Conservation (phyloP, 2,888 invertebrate genomes). For the Zele albiditarsus region DNA sequence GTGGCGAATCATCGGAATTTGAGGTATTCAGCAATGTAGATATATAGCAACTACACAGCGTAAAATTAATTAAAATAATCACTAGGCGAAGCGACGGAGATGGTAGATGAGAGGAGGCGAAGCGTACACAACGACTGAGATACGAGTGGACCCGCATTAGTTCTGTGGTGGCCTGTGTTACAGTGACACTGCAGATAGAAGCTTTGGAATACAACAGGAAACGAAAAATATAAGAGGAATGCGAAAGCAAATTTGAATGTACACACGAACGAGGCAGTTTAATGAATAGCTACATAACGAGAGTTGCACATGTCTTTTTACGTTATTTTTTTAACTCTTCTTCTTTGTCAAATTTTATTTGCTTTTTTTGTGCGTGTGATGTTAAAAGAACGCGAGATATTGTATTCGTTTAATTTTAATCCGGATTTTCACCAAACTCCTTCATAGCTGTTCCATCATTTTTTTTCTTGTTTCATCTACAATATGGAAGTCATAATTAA, state of each 20-base stretch:
- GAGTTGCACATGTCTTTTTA: conserved; percentile 31
- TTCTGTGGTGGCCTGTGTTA: conserved; percentile 39
- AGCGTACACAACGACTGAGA: conserved; percentile 2
- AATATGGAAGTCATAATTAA: no score
- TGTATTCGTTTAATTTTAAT: not conserved
- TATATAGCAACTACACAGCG: conserved; percentile 27
- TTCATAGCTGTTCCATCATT: no score
- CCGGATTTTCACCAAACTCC: no score
- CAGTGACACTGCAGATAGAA: conserved; percentile 20
- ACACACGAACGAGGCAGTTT: conserved; percentile 43
- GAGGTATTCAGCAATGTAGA: conserved; percentile 27
- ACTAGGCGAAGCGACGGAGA: conserved; percentile 42
- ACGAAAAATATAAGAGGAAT: conserved; percentile 40
- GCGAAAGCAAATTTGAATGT: conserved; percentile 46
- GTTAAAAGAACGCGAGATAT: not conserved
- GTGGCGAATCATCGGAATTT: conserved; percentile 35
- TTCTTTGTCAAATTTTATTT: conserved; percentile 41
- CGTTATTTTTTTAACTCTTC: conserved; percentile 18
- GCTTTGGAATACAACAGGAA: conserved; percentile 1
- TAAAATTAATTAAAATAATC: conserved; percentile 49
- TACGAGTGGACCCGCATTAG: conserved; percentile 14
- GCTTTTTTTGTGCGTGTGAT: not conserved
- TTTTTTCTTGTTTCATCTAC: no score
- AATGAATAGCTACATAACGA: conserved; percentile 47
- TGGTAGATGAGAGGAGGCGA: conserved; percentile 15